Conservation (phyloP, 2,797 vertebrate species). For the Rhabdophis nuchalis region DNA sequence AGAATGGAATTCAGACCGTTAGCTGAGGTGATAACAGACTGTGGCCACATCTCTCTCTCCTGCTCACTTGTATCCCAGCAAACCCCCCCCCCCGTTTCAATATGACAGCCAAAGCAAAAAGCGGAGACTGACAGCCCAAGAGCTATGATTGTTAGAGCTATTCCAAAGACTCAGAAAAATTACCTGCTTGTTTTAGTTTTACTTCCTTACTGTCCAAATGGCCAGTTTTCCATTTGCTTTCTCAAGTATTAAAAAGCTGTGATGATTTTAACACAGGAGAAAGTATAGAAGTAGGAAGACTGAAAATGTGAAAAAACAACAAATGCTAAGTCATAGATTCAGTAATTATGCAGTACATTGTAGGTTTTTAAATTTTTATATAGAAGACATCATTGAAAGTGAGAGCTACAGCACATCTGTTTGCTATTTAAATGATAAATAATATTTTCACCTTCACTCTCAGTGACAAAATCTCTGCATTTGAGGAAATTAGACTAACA, state of each 20-base stretch:
- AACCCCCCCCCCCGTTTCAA: too few species aligned
- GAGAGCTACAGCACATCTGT: neutral
- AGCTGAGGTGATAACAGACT: too few species aligned
- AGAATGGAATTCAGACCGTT: too few species aligned
- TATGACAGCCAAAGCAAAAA: too few species aligned
- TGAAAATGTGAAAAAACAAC: neutral
- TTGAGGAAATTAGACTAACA: neutral
- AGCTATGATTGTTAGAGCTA: neutral
- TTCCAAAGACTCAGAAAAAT: neutral
- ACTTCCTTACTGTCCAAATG: neutral
- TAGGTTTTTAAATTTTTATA: conserved; percentile 35
- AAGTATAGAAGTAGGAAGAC: neutral
- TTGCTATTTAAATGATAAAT: neutral
- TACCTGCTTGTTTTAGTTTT: neutral
- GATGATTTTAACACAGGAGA: neutral
- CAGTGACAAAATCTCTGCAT: conserved; percentile 1
- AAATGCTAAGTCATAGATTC: neutral
- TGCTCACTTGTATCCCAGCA: too few species aligned
- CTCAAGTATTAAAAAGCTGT: neutral
- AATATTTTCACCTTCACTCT: neutral
- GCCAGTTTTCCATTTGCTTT: neutral
- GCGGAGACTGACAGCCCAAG: too few species aligned
- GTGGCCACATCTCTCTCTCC: too few species aligned
- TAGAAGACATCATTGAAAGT: conserved; percentile 4
- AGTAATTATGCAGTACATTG: neutral